A percentile compares a stretch with the other conserved stretches of the same genome.
These are phyloP conservation scores for Drosophila longiperda DNA, from an alignment of 2,888 invertebrate species.

Conservation along the genomic window DNA sequence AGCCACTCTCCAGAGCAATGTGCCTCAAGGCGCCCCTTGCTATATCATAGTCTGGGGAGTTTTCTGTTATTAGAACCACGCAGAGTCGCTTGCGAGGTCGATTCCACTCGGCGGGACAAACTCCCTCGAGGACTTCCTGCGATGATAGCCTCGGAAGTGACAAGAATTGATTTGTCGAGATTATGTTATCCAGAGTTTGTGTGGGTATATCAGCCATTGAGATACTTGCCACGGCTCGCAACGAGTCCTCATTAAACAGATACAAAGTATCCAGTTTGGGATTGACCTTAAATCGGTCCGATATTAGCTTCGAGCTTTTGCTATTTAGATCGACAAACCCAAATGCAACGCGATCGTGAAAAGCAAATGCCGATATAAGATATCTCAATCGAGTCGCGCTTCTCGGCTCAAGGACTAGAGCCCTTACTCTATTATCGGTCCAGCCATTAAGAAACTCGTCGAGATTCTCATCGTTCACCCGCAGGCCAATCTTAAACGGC, in stretches of 20 bases:
- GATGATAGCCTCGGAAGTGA: conserved; percentile 95
- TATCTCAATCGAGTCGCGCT: conserved; percentile 92
- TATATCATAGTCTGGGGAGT: conserved; percentile 85
- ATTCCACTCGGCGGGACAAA: conserved; percentile 96
- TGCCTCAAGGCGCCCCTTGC: conserved; percentile 89
- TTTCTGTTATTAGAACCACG: conserved; percentile 91
- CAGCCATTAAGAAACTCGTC: conserved; percentile 94
- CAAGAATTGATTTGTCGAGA: conserved; percentile 95
- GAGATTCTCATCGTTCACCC: conserved; percentile 90
- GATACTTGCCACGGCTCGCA: conserved; percentile 92
- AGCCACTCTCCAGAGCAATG: conserved; percentile 89
- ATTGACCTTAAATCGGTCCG: conserved; percentile 90
- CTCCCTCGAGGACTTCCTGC: conserved; percentile 88
- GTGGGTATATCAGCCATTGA: conserved; percentile 96
- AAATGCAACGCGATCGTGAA: conserved; percentile 93
- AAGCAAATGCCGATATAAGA: conserved; percentile 94
- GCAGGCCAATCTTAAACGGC: conserved; percentile 91
- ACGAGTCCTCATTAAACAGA: conserved; percentile 94
- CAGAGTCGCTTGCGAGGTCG: conserved; percentile 90
- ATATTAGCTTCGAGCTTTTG: conserved; percentile 88
- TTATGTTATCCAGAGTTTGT: conserved; percentile 93
- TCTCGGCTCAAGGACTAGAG: conserved; percentile 93
- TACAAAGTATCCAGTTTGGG: conserved; percentile 92
- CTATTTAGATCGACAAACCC: conserved; percentile 90
- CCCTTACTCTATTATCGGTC: conserved; percentile 96